Percentiles rank a stretch among this genome's conserved stretches.
Evolutionary conservation across 2,113 vertebrate species (phyloP).

Genomic region (Myocastor coypus): DNA sequence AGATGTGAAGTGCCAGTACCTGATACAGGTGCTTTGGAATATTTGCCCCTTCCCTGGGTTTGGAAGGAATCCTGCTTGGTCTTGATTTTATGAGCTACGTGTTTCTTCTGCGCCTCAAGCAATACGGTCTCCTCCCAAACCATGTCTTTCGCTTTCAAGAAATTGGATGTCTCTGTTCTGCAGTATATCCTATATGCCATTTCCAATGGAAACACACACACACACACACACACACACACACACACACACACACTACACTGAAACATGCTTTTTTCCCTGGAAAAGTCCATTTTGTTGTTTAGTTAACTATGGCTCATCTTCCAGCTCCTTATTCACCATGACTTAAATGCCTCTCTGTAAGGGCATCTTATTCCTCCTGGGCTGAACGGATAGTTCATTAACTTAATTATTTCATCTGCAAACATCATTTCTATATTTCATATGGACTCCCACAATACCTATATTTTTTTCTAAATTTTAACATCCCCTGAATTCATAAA

Average conservation of each 20-base stretch:
- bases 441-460: neutral
- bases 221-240: no score
- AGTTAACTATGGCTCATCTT: constrained; percentile 20
- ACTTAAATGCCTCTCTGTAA: constrained; percentile 3
- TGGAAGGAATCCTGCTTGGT: constrained; percentile 61
- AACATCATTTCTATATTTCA: neutral
- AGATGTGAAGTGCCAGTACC: constrained; percentile 18
- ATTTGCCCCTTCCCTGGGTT: constrained; percentile 60
- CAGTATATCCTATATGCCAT: neutral
- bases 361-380: neutral
- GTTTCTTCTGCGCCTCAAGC: constrained; percentile 50
- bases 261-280: neutral
- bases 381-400: neutral
- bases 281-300: constrained; percentile 56
- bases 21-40: neutral
- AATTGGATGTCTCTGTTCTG: neutral
- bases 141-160: constrained; percentile 29
- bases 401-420: constrained; percentile 27
- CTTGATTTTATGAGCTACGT: constrained; percentile 18
- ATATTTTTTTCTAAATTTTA: constrained; percentile 32
- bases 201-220: constrained; percentile 35
- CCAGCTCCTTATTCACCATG: neutral
- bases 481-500: neutral
- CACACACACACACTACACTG: neutral
- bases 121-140: constrained; percentile 57